Evolutionary conservation across 2,113 vertebrate genomes (phyloP).

Genomic region (Oreochromis tanganicae): DNA sequence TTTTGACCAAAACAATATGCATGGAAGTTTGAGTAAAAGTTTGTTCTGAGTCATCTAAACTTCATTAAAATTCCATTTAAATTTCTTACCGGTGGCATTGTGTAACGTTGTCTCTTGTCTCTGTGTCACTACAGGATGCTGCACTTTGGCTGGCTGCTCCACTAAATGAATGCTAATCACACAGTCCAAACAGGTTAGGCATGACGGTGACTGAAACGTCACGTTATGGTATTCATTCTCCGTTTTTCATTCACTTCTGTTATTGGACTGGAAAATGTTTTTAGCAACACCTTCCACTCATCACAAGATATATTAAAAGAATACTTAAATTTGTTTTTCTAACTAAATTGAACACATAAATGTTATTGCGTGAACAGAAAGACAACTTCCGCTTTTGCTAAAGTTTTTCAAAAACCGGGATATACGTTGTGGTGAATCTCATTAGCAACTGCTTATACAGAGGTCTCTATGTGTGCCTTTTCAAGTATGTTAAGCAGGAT

Average conservation of each 20-base stretch:
- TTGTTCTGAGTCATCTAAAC: neutral
- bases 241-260: neutral
- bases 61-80: neutral
- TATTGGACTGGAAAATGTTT: neutral
- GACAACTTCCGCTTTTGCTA: neutral
- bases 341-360: neutral
- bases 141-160: neutral
- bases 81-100: neutral
- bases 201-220: neutral
- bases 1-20: neutral
- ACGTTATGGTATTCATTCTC: accelerated
- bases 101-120: neutral
- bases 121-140: neutral
- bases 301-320: neutral
- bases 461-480: accelerated
- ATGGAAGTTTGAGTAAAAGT: neutral
- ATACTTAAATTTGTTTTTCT: neutral
- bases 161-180: neutral
- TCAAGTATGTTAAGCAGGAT: neutral
- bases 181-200: neutral
- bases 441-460: neutral
- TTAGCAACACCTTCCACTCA: neutral
- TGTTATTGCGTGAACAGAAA: neutral
- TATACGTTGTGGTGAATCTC: neutral
- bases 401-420: neutral